Percentiles rank a stretch among this genome's conserved stretches.
These are phyloP conservation scores for Eupithecia centaureata DNA, from an alignment of 2,888 invertebrate species.

Conservation along the genomic window DNA sequence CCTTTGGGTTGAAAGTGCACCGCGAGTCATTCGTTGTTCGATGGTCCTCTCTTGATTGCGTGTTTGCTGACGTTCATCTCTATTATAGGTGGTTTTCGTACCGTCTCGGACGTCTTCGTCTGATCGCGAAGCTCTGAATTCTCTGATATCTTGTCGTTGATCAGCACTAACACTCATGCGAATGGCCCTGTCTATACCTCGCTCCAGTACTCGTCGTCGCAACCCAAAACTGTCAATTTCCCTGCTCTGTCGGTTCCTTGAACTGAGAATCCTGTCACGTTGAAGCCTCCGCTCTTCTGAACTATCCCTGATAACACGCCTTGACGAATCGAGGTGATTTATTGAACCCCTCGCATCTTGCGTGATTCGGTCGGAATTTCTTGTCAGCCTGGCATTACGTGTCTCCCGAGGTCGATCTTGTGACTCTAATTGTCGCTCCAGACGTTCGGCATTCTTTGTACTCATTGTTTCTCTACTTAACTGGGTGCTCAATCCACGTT, in stretches of 20 bases:
- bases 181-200: constrained; percentile 11
- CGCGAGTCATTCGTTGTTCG: neutral
- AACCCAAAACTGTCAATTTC: constrained; percentile 16
- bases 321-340: neutral
- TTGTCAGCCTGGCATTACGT: constrained; percentile 4
- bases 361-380: constrained; percentile 18
- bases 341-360: constrained; percentile 8
- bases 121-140: constrained; percentile 20
- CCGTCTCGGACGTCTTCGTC: constrained; percentile 22
- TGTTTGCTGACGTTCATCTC: constrained; percentile 14
- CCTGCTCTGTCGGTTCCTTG: constrained; percentile 17
- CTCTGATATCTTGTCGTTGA: constrained; percentile 18
- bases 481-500: constrained; percentile 7
- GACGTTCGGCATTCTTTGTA: constrained; percentile 6
- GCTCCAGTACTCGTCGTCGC: constrained; percentile 18
- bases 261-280: constrained; percentile 7
- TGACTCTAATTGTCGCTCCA: constrained; percentile 17
- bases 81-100: constrained; percentile 12
- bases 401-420: constrained; percentile 4
- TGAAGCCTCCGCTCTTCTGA: constrained; percentile 26
- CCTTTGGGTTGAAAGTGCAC: neutral
- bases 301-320: constrained; percentile 15
- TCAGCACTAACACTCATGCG: constrained; percentile 24
- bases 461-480: neutral
- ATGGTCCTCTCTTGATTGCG: constrained; percentile 6